Evolutionary conservation across 2,888 invertebrate species (phyloP), one percentile per base, ranked within the genome.

Genomic region (Lasioglossum leucozonium): DNA sequence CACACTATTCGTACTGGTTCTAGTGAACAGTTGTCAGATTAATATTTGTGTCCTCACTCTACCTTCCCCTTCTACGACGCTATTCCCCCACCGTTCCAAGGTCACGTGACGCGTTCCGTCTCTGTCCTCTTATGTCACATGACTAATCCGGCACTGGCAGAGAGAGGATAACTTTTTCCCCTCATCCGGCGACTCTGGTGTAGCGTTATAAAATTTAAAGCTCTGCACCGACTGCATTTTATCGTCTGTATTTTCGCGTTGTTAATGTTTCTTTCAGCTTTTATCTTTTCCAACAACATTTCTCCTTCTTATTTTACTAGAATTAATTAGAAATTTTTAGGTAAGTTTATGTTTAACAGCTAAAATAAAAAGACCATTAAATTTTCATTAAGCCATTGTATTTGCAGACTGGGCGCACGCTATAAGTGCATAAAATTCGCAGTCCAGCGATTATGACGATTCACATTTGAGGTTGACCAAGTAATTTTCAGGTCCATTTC

Each of bases 401-500:
- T 62, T 62, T 30, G 16, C 30, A 55, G 16, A 62, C 62, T 62
- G 2, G 62, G 62, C 0, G 30, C 30, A 18, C 62, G 62, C 3
- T 62, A 34, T n/a, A 55, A 55, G 22, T 55, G 55, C 22, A 55
- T 55, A 55, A 55, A 55, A 55, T 55, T 55, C 22, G n/a, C 51
- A 51, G 22, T 51, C 51, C 10, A 4, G 58, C 55, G 78, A 18
- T 73, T 79, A 69, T 69, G 78, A 73, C 72, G 67, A 79, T 18
- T 67, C 67, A 34, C 73, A 55, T 79, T 73, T 73, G 26, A 73
- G 67, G 42, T 16, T 67, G 69, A 58, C 72, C 37, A 18, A 73
- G 51, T 73, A 18, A 42, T 79, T 79, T 79, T 79, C 69, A 26
- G 65, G 67, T 78, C 22, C 78, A 44, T 67, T 72, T 72, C 47